These are phyloP conservation scores for Sacculina carcini DNA, from an alignment of 2,888 invertebrate species.

Conservation along the genomic window DNA sequence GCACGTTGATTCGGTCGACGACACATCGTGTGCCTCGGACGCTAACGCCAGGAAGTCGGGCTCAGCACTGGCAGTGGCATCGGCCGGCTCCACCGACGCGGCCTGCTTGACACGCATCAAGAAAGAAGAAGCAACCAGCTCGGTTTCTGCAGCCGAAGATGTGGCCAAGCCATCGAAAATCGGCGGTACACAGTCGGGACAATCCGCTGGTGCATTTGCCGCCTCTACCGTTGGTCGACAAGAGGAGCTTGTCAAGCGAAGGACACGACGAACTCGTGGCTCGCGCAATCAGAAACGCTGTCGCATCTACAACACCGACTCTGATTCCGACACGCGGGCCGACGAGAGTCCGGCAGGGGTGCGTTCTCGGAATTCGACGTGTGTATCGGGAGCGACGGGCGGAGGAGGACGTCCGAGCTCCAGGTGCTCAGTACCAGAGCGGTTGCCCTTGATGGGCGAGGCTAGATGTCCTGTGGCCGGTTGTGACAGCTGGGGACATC, in stretches of 20 bases:
- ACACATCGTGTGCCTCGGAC: not conserved
- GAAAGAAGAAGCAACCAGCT: too few species aligned
- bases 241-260: too few species aligned
- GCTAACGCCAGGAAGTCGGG: not conserved
- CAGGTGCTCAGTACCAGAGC: conserved; percentile 7
- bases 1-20: conserved; percentile 8
- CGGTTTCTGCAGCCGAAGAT: too few species aligned
- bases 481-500: conserved; percentile 48
- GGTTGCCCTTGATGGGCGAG: conserved; percentile 25
- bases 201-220: too few species aligned
- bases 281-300: not conserved
- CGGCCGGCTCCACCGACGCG: not conserved
- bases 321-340: not conserved
- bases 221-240: too few species aligned
- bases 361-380: too few species aligned
- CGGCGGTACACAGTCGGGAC: too few species aligned
- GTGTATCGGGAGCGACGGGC: not conserved
- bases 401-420: not conserved
- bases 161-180: too few species aligned
- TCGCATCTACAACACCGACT: conserved; percentile 2
- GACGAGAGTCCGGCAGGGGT: too few species aligned
- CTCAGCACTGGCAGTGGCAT: not conserved
- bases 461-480: conserved; percentile 56
- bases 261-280: not conserved
- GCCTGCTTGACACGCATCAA: not conserved